A percentile compares a stretch with the other conserved stretches of the same genome.
Conservation (phyloP, 2,797 vertebrate species). For the Buphagus erythrorhynchus region DNA sequence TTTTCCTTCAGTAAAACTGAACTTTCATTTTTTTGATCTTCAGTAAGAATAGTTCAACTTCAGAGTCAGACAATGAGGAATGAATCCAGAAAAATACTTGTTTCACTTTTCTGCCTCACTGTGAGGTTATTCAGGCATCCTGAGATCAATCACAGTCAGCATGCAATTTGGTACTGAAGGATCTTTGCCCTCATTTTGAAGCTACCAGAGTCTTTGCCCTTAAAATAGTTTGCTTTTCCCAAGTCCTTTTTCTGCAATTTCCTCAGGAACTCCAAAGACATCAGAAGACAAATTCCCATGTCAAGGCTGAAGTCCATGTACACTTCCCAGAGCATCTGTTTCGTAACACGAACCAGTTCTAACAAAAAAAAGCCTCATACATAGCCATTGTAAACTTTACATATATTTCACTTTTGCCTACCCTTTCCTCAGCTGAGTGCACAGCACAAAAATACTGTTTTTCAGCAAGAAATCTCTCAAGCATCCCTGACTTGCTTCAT, state of each 20-base stretch:
- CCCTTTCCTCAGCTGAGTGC: neutral
- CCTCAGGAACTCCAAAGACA: neutral
- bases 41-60: neutral
- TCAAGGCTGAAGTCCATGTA: neutral
- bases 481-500: neutral
- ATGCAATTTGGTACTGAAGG: neutral
- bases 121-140: neutral
- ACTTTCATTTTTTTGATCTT: neutral
- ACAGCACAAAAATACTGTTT: neutral
- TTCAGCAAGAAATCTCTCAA: neutral
- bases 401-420: neutral
- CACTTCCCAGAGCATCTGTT: neutral
- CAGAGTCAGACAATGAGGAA: neutral
- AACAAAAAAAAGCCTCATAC: neutral
- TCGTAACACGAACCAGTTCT: neutral
- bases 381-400: neutral
- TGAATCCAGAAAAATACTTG: neutral
- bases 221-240: neutral
- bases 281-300: neutral
- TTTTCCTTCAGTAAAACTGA: neutral
- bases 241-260: neutral
- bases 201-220: neutral
- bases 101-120: neutral
- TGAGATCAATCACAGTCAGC: neutral
- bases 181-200: neutral